These are phyloP conservation scores for Agapornis canus DNA, from an alignment of 2,797 vertebrate genomes.

Conservation along the genomic window DNA sequence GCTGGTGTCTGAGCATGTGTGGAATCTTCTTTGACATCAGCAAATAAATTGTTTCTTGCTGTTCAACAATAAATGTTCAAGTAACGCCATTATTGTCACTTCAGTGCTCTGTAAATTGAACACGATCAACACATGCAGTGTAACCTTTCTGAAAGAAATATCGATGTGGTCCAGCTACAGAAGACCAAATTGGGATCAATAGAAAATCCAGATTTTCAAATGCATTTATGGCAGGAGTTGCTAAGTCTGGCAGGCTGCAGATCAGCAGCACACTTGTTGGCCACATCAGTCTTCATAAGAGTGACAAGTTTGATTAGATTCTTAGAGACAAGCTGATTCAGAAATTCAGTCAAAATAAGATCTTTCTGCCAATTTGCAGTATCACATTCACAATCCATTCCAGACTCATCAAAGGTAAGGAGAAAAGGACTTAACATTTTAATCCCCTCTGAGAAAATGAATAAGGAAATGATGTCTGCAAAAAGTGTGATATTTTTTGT, in stretches of 20 bases:
- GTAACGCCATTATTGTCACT: not conserved
- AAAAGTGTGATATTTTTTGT: not conserved
- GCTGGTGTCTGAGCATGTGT: not conserved
- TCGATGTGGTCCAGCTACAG: not conserved
- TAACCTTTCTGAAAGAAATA: constrained; percentile 21
- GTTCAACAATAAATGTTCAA: not conserved
- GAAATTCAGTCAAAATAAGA: constrained; percentile 25
- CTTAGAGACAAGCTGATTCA: constrained; percentile 16
- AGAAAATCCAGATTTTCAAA: constrained; percentile 28
- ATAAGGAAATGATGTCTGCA: constrained; percentile 14
- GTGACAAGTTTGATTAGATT: constrained; percentile 51
- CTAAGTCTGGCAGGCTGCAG: constrained; percentile 36
- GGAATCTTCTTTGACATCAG: not conserved
- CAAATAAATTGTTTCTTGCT: not conserved
- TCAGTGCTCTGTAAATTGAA: not conserved
- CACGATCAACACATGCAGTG: not conserved
- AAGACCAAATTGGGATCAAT: constrained; percentile 25
- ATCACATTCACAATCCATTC: constrained; percentile 2
- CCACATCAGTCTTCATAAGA: constrained; percentile 54
- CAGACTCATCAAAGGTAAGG: constrained; percentile 11
- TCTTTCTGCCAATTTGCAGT: constrained; percentile 33
- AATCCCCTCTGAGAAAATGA: constrained; percentile 17
- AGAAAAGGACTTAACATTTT: constrained; percentile 44
- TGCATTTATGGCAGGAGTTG: not conserved
- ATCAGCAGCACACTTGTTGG: constrained; percentile 47